Conservation (phyloP, 37 sponge, comb jelly and placozoan species). For the Crambe crambe region DNA sequence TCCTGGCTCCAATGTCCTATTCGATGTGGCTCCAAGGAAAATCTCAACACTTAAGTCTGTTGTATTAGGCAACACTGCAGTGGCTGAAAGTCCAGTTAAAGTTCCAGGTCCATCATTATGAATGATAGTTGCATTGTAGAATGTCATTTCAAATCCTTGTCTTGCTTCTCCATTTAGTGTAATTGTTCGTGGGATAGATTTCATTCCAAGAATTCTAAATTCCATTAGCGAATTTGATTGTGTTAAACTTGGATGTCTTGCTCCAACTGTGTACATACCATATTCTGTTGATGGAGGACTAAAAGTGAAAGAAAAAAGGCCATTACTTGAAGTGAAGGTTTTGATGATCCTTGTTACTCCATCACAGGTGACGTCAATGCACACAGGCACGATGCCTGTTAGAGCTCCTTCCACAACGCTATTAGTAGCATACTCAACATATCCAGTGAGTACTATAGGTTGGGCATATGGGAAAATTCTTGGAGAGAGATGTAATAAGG, state of each 20-base stretch:
- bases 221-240: not conserved
- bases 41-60: not conserved
- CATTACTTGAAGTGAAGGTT: slow-evolving; percentile 15
- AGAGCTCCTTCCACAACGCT: no score
- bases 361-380: slow-evolving; percentile 16
- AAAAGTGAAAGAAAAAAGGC: slow-evolving; percentile 14
- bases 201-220: slow-evolving; percentile 36
- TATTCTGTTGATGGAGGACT: slow-evolving; percentile 35
- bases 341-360: not conserved
- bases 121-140: slow-evolving; percentile 23
- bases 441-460: no score
- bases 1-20: not conserved
- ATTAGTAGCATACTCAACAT: no score
- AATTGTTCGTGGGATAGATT: slow-evolving; percentile 2
- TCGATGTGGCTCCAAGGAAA: not conserved
- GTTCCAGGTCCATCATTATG: slow-evolving; percentile 42
- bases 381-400: slow-evolving; percentile 35
- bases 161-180: slow-evolving; percentile 1
- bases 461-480: no score
- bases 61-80: not conserved
- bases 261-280: slow-evolving; percentile 25
- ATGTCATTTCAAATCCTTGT: slow-evolving; percentile 10
- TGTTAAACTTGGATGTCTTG: slow-evolving; percentile 15
- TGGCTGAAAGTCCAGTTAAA: slow-evolving; percentile 3
- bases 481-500: no score